Conservation (phyloP, 2,113 vertebrate species). For the Steatornis caripensis region DNA sequence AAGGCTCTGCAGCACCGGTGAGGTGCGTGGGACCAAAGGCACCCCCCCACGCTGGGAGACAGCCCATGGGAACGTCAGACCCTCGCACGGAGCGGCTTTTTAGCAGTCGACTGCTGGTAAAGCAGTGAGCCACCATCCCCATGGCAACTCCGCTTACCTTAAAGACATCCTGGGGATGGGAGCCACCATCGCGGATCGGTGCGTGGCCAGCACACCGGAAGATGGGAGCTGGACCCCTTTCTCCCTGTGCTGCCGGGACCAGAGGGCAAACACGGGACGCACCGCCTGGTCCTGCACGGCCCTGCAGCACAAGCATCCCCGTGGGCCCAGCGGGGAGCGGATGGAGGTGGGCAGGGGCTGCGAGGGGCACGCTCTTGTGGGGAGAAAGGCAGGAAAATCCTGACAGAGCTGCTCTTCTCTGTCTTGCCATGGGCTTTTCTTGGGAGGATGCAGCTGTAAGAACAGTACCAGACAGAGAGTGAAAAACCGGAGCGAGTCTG, state of each 20-base stretch:
- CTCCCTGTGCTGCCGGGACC: background rate
- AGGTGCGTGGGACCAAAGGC: background rate
- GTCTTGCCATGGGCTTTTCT: too few species aligned
- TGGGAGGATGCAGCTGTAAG: too few species aligned
- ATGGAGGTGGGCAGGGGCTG: too few species aligned
- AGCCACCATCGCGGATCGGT: background rate
- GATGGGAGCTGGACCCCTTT: background rate
- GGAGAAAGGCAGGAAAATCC: too few species aligned
- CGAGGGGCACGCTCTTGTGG: too few species aligned
- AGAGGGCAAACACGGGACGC: background rate
- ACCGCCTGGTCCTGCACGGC: background rate
- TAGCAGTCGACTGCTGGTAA: background rate
- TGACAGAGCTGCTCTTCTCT: too few species aligned
- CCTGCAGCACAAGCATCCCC: too few species aligned
- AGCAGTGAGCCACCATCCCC: conserved; percentile 19
- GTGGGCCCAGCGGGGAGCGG: too few species aligned
- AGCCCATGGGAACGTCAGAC: background rate
- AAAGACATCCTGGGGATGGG: background rate
- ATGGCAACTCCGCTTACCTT: background rate
- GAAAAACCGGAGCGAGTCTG: too few species aligned
- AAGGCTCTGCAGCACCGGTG: background rate
- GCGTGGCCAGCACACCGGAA: background rate
- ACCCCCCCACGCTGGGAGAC: background rate
- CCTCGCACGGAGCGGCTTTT: background rate
- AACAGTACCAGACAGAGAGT: too few species aligned